A percentile compares a stretch with the other conserved stretches of the same genome.
phyloP scores from a whole-genome alignment of 1,140 invertebrate genomes.

The Probaryconus sp. region DNA sequence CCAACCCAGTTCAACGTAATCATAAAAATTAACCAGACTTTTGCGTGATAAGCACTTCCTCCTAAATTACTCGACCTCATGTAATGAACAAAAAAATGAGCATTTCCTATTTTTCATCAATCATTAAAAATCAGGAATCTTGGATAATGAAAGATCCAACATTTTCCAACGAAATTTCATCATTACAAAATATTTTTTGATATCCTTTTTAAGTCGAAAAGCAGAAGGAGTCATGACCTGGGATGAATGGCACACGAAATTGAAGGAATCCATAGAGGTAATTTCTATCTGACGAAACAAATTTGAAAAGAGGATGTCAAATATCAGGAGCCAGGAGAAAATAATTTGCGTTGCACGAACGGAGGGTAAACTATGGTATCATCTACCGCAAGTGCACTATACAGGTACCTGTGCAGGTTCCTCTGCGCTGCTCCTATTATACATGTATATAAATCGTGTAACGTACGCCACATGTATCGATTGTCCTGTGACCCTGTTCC shows the following conservation, averaged over 20 bases:
- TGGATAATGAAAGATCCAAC: too few relatives aligned
- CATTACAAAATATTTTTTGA: too few relatives aligned
- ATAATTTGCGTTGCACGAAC: constrained; percentile 15
- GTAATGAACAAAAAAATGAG: too few relatives aligned
- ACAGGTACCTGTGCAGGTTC: constrained; percentile 17
- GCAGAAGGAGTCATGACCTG: too few relatives aligned
- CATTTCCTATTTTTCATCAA: too few relatives aligned
- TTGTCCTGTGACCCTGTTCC: constrained; percentile 48
- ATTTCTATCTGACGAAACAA: background rate
- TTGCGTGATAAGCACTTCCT: constrained; percentile 22
- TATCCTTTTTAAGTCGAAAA: too few relatives aligned
- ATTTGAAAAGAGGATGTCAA: constrained; percentile 13
- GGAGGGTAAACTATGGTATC: constrained; percentile 16
- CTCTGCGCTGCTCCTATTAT: background rate
- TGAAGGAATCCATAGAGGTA: background rate
- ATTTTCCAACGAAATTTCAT: too few relatives aligned
- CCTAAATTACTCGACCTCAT: too few relatives aligned
- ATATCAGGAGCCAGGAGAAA: constrained; percentile 25
- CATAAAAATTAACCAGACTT: constrained; percentile 9
- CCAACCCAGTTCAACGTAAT: constrained; percentile 23
- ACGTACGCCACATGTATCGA: constrained; percentile 37
- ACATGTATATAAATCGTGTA: constrained; percentile 29
- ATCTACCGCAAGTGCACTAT: constrained; percentile 16
- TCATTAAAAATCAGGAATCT: too few relatives aligned
- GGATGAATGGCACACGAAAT: background rate